Conservation (phyloP, 2,113 vertebrate genomes). For the Cygnus atratus region DNA sequence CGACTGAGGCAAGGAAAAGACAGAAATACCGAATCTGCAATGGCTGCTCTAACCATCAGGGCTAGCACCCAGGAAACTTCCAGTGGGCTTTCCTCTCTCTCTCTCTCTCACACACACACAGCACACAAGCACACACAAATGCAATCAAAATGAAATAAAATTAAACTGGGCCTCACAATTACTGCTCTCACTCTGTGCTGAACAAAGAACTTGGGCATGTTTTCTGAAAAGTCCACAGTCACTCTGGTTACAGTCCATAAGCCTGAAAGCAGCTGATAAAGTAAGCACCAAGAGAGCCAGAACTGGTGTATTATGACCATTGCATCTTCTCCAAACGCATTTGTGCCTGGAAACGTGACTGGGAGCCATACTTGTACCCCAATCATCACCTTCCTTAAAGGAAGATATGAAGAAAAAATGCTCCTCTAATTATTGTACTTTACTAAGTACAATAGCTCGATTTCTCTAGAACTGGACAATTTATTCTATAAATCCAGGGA, state of each 20-base stretch:
- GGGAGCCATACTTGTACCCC: background rate
- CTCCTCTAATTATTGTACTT: background rate
- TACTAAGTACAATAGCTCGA: background rate
- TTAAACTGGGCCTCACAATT: background rate
- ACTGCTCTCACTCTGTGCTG: background rate
- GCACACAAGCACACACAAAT: background rate
- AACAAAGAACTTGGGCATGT: background rate
- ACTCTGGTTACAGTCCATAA: background rate
- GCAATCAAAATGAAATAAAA: background rate
- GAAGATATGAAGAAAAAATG: background rate
- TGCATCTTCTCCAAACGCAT: background rate
- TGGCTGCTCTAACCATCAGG: background rate
- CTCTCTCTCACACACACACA: background rate
- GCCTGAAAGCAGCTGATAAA: background rate
- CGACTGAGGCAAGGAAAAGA: background rate
- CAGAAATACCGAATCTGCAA: fast-evolving
- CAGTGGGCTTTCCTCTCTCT: background rate
- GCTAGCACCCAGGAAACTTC: background rate
- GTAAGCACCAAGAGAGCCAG: background rate
- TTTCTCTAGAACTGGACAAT: background rate
- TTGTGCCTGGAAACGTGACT: background rate
- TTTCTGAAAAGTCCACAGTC: background rate
- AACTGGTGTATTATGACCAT: background rate
- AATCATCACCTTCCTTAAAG: background rate
- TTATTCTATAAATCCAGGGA: background rate